Evolutionary conservation across 2,113 vertebrate genomes (phyloP).

Genomic region (Prionailurus viverrinus): DNA sequence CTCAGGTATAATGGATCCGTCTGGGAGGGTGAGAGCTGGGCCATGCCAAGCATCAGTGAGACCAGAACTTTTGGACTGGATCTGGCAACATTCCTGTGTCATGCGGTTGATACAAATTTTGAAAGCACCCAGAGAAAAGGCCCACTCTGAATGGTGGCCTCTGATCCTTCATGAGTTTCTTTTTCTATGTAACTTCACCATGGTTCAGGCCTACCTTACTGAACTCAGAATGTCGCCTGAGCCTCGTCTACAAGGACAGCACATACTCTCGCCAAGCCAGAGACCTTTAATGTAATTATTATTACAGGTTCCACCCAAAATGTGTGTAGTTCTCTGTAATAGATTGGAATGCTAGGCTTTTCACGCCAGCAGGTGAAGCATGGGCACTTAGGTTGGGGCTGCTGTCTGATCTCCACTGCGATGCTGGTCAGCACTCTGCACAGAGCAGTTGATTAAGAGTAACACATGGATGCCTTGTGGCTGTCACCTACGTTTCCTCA

Average conservation of each 20-base stretch:
- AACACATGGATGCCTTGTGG: background rate
- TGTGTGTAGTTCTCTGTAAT: background rate
- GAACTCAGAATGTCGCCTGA: background rate
- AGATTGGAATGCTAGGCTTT: background rate
- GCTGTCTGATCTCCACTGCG: too few species aligned
- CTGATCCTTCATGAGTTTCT: background rate
- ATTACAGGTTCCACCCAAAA: background rate
- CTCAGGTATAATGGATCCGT: background rate
- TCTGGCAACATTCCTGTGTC: background rate
- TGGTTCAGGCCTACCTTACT: background rate
- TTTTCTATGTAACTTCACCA: background rate
- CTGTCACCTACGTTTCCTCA: background rate
- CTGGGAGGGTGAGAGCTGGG: background rate
- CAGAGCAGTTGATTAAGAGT: background rate
- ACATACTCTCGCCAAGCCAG: background rate
- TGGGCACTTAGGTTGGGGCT: background rate
- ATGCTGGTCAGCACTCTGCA: accelerated
- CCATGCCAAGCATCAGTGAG: background rate
- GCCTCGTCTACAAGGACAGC: background rate
- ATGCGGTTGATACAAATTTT: background rate
- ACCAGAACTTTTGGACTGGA: background rate
- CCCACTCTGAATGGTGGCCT: background rate
- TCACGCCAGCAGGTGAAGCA: too few species aligned
- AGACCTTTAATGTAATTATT: background rate
- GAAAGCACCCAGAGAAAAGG: background rate